phyloP scores from a whole-genome alignment of 2,113 vertebrate genomes.

The Melospiza georgiana region DNA sequence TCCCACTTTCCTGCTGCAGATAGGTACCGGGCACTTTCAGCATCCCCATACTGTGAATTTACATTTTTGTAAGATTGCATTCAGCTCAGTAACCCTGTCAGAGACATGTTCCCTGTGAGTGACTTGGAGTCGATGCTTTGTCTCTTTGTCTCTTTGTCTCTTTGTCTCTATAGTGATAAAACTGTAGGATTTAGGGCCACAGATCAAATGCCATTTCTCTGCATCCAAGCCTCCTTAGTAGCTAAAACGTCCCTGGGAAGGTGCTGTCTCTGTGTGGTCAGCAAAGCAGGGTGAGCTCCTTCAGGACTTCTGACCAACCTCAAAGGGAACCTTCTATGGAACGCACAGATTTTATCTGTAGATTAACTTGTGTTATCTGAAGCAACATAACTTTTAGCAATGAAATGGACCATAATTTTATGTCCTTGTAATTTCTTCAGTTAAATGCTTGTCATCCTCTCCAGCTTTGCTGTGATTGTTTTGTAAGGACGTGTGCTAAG shows the following conservation, averaged over 20 bases:
- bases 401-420: rapidly evolving
- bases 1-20: not conserved
- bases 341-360: not conserved
- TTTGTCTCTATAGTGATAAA: not conserved
- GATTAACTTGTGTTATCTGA: not conserved
- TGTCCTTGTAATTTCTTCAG: not conserved
- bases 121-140: not conserved
- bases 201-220: not conserved
- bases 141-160: not conserved
- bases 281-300: not conserved
- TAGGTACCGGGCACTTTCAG: not conserved
- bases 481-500: not conserved
- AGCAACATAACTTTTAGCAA: not conserved
- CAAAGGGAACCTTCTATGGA: not conserved
- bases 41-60: not conserved
- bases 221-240: not conserved
- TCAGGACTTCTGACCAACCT: not conserved
- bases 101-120: rapidly evolving
- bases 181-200: not conserved
- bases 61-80: not conserved
- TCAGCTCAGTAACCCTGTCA: not conserved
- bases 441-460: not conserved
- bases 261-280: not conserved
- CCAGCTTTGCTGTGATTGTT: not conserved
- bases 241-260: not conserved